phyloP scores from a whole-genome alignment of 2,888 invertebrate genomes.

The Luperina testacea region DNA sequence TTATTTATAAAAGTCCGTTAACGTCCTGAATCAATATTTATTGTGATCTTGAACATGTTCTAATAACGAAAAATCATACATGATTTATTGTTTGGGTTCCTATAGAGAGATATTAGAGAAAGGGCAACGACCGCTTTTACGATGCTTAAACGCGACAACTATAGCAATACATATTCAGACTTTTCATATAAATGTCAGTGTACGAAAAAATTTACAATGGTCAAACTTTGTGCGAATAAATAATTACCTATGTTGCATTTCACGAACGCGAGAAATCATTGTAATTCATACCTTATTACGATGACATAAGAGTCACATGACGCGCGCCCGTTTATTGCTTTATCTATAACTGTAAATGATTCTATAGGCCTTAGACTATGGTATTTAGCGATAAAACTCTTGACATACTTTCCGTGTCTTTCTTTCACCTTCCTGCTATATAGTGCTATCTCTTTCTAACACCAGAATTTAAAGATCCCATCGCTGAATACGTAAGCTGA shows the following conservation, averaged over 20 bases:
- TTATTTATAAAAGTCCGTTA: too few species aligned
- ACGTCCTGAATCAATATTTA: too few species aligned
- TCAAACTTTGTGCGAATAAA: background rate
- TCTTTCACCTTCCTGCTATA: background rate
- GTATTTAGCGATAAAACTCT: background rate
- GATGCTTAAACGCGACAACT: too few species aligned
- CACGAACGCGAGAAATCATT: background rate
- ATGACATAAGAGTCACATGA: background rate
- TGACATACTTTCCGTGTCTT: background rate
- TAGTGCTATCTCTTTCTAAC: constrained; percentile 1
- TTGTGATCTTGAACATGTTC: too few species aligned
- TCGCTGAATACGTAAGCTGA: background rate
- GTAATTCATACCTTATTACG: constrained; percentile 15
- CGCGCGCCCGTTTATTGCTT: background rate
- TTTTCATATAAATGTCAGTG: too few species aligned
- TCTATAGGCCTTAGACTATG: constrained; percentile 10
- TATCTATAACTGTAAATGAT: background rate
- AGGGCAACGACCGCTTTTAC: too few species aligned
- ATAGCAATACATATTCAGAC: too few species aligned
- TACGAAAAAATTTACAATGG: background rate
- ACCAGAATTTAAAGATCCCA: background rate
- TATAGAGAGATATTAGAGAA: too few species aligned
- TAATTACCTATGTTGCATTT: background rate
- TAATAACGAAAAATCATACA: too few species aligned
- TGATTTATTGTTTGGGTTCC: too few species aligned